Evolutionary conservation across 2,797 vertebrate genomes (phyloP), one percentile per base, ranked within the genome.

Genomic region (Falco concolor): DNA sequence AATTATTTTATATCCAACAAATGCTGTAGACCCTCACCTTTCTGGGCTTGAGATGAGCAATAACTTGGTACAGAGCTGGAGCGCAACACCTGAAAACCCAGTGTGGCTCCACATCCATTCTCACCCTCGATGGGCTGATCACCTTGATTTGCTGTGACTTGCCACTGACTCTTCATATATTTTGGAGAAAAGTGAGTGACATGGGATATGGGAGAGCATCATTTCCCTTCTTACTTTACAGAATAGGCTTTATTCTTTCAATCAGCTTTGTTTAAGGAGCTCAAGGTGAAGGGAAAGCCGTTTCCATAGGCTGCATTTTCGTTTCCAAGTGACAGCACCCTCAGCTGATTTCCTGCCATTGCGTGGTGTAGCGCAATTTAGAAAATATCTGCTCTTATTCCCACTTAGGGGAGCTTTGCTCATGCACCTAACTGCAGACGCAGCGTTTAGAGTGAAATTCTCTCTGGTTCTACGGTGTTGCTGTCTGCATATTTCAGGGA

Each of bases 371-470:
- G 32, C 52, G n/a, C 54, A 63, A 13, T 77, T 40, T 23, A 47
- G 42, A 54, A 60, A 44, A 9, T 25, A 7, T 2, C 56, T 73
- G 54, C 74, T 63, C 25, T 65, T 49, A 4, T 49, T 77, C 15
- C 59, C 24, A 17, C n/a, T 40, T 16, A 28, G 0, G 5, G 27
- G 19, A 69, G 47, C 36, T 87, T 73, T 94, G 40, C 42, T 93
- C 0, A 0, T 47, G 63, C 19, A 21, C 12, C 20, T 72, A 3
- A 13, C 38, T 8, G 2, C 40, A 61, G 70, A 49, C 4, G 2
- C 17, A 19, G 52, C 3, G 8, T 20, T 84, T 18, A 24, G 53
- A 34, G 77, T 34, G 54, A 65, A 77, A 65, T 47, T 79, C 52
- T 30, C 24, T 44, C 34, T 27, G 11, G 12, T 79, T 54, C 49